phyloP scores from a whole-genome alignment of 1,140 invertebrate species.

The Batillaria attramentaria region DNA sequence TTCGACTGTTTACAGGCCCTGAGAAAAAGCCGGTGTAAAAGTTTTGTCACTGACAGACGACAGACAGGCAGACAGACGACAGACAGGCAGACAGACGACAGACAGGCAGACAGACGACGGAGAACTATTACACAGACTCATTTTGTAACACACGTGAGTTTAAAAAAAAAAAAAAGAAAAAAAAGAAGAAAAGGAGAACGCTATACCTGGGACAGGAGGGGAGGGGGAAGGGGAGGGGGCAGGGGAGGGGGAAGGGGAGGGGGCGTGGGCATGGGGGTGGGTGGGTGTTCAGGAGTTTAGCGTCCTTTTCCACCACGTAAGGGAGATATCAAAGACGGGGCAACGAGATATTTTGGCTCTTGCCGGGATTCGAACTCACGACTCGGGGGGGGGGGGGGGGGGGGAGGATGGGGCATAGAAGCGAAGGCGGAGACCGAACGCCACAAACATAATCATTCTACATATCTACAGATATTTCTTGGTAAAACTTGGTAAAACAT shows the following conservation, averaged over 20 bases:
- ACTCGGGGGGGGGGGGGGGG: not conserved
- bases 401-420: no score
- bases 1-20: not conserved
- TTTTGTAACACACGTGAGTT: no score
- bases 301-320: not conserved
- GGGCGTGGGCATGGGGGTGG: not conserved
- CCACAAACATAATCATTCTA: no score
- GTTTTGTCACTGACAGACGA: no score
- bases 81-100: not conserved
- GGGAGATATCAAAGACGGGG: not conserved
- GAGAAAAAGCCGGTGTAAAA: no score
- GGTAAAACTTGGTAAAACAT: no score
- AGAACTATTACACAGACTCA: not conserved
- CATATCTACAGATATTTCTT: no score
- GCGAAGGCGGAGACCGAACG: no score
- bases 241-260: not conserved
- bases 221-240: not conserved
- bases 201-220: not conserved
- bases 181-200: not conserved
- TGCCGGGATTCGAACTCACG: slow-evolving; percentile 5
- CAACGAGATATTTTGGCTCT: no score
- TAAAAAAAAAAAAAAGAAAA: not conserved
- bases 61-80: not conserved
- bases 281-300: not conserved
- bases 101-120: not conserved